phyloP scores from a whole-genome alignment of 2,113 vertebrate species.

The Hiodon alosoides region DNA sequence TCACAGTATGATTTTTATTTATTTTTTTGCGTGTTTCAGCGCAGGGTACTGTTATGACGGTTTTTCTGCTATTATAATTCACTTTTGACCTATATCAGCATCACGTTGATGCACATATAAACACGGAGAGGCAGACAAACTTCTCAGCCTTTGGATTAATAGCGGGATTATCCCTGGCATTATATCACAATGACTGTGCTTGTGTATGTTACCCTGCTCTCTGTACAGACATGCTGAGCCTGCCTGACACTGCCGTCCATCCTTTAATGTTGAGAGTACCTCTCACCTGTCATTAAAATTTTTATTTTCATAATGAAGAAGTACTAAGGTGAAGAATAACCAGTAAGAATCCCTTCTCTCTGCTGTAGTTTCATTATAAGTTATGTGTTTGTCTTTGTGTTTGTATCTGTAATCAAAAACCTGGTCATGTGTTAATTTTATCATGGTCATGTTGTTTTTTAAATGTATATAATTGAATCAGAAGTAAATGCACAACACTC shows the following conservation, averaged over 20 bases:
- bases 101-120: too few relatives aligned
- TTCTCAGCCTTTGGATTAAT: background rate
- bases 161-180: background rate
- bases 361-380: background rate
- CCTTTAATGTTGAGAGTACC: background rate
- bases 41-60: too few relatives aligned
- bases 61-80: too few relatives aligned
- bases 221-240: background rate
- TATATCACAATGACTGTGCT: background rate
- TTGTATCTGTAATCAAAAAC: background rate
- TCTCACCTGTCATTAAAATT: background rate
- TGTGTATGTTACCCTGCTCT: background rate
- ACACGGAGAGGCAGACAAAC: background rate
- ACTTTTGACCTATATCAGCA: too few relatives aligned
- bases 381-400: background rate
- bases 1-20: too few relatives aligned
- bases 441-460: background rate
- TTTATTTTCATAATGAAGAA: background rate
- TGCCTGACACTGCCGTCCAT: background rate
- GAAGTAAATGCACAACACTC: conserved; percentile 12
- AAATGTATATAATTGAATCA: background rate
- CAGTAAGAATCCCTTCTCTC: background rate
- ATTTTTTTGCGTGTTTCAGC: too few relatives aligned
- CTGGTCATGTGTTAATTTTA: background rate
- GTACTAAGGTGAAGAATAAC: background rate